phyloP scores from a whole-genome alignment of 2,888 invertebrate genomes.

The Drosophila lutescens region DNA sequence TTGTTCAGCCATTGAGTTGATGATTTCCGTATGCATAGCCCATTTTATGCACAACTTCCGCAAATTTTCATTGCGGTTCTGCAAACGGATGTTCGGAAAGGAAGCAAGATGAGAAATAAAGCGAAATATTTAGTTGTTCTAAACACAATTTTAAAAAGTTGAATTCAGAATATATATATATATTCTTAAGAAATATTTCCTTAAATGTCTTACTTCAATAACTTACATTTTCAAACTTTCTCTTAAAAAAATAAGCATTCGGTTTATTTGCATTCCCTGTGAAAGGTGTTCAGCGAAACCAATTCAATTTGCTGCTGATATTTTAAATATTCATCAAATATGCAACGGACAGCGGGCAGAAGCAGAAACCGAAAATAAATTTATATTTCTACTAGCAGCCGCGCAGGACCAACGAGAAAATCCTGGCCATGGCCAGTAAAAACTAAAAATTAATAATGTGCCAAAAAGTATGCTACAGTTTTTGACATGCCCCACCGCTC shows the following conservation, averaged over 20 bases:
- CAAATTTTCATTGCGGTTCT: conserved; percentile 81
- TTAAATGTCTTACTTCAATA: too few relatives aligned
- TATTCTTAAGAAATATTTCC: too few relatives aligned
- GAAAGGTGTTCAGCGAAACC: conserved; percentile 21
- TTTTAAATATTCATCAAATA: conserved; percentile 45
- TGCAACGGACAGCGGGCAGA: conserved; percentile 37
- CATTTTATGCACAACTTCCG: conserved; percentile 83
- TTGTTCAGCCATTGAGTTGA: conserved; percentile 81
- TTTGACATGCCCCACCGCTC: conserved; percentile 36
- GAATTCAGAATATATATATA: not conserved
- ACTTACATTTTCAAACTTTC: not conserved
- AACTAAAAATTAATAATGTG: conserved; percentile 56
- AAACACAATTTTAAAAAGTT: conserved; percentile 7
- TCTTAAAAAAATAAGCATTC: conserved; percentile 3
- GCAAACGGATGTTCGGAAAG: conserved; percentile 62
- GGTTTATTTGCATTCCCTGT: conserved; percentile 17
- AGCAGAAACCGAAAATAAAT: conserved; percentile 31
- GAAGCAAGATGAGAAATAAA: conserved; percentile 3
- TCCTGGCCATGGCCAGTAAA: conserved; percentile 35
- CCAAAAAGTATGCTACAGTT: conserved; percentile 54
- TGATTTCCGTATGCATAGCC: conserved; percentile 83
- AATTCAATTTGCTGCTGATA: conserved; percentile 47
- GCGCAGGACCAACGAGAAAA: conserved; percentile 8
- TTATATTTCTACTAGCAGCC: conserved; percentile 9
- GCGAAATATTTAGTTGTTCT: conserved; percentile 22